Percentiles rank a stretch among this genome's conserved stretches.
Evolutionary conservation across 2,888 invertebrate genomes (phyloP).

Genomic region (Tholera decimalis): DNA sequence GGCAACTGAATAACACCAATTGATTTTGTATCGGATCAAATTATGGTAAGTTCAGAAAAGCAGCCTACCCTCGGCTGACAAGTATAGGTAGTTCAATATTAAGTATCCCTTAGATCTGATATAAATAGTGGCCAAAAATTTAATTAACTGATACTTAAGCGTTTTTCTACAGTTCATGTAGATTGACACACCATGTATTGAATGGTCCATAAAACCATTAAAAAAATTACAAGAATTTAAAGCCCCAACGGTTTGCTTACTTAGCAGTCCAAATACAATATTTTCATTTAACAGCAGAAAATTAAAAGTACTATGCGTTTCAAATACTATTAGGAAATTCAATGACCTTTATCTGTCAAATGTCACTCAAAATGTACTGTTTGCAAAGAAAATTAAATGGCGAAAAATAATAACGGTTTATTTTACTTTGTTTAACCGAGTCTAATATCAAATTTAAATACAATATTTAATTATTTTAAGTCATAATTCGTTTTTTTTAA

Average conservation of each 20-base stretch:
- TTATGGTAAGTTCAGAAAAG: too few species aligned
- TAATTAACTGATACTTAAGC: not conserved
- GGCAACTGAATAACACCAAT: constrained; percentile 7
- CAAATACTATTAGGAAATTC: too few species aligned
- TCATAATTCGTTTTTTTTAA: too few species aligned
- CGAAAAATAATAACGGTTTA: too few species aligned
- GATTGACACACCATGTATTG: not conserved
- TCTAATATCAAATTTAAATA: too few species aligned
- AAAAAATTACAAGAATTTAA: not conserved
- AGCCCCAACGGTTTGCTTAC: not conserved
- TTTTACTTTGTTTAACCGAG: too few species aligned
- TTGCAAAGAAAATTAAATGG: too few species aligned
- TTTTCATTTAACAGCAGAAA: not conserved
- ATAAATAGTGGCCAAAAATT: not conserved
- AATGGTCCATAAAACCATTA: not conserved
- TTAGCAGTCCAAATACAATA: not conserved
- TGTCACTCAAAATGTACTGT: too few species aligned
- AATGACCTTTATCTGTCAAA: too few species aligned
- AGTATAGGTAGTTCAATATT: not conserved
- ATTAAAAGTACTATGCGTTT: constrained; percentile 1
- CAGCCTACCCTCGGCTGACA: not conserved
- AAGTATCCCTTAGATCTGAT: constrained; percentile 1
- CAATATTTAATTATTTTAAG: too few species aligned
- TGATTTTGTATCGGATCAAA: not conserved
- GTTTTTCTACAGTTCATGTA: constrained; percentile 7